Evolutionary conservation across 2,797 vertebrate species (phyloP), one percentile per base, ranked within the genome.

Genomic region (Dromococcyx pavoninus): DNA sequence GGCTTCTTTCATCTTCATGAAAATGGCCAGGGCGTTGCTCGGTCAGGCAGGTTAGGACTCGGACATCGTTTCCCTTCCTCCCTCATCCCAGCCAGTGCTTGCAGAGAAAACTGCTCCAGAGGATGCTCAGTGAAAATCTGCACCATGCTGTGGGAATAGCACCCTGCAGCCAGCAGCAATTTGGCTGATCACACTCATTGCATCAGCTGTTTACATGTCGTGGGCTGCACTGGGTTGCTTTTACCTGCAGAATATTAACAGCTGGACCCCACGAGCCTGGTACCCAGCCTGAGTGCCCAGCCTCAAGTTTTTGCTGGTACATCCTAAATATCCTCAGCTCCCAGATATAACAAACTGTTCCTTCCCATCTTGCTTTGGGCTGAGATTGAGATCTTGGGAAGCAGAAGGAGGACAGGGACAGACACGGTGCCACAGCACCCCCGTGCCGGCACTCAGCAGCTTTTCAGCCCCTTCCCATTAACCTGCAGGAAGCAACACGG

Each of bases 161-260:
- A 5, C 14, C 69, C 57, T 1, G 1, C n/a, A 15, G 51, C 13
- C 4, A 2, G 39, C 76, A 77, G 61, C 0, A 0, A 11, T 17
- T 19, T 54, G 64, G n/a, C 70, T 78, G 54, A 48, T 57, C 51
- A 48, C 25, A 17, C 51, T 44, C 17, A 0, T 4, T 27, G n/a
- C 21, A 5, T 50, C 62, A 44, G 67, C 9, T 14, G 44, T 51
- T 62, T n/a, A 1, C 7, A 3, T 2, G 13, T 37, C 71, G n/a
- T 3, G 2, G 77, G 65, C 60, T 58, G 37, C 0, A 1, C 7
- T 2, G 2, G 9, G 24, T 21, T 57, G 64, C 58, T 71, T 75
- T 46, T 32, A 43, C 78, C 82, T 67, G 54, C 24, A 43, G 53
- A 33, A 48, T 10, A 41, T 33, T 24, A 23, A 51, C 46, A 58